Evolutionary conservation across 2,888 invertebrate species (phyloP).

Genomic region (Metopia argyrocephala): DNA sequence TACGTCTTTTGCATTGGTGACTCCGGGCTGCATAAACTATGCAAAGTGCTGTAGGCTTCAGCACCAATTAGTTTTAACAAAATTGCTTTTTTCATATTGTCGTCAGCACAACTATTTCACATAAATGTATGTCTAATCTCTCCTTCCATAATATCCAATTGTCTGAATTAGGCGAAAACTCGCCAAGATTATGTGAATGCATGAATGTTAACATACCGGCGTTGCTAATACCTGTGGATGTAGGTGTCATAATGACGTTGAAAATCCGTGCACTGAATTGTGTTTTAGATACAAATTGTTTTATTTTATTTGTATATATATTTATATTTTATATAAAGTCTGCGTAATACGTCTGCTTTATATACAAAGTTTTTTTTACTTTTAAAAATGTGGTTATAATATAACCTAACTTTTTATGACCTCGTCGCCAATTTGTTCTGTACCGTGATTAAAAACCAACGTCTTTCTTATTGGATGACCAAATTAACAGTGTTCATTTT

Average conservation of each 20-base stretch:
- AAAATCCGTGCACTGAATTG: too few relatives aligned
- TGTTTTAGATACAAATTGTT: too few relatives aligned
- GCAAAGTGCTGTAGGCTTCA: neutral
- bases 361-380: too few relatives aligned
- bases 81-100: slow-evolving; percentile 2
- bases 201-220: slow-evolving; percentile 15
- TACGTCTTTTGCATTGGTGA: too few relatives aligned
- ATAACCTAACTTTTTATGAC: neutral
- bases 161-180: slow-evolving; percentile 1
- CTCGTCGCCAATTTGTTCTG: slow-evolving; percentile 1
- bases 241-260: neutral
- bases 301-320: too few relatives aligned
- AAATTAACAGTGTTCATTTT: too few relatives aligned
- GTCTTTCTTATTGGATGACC: too few relatives aligned
- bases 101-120: neutral
- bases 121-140: slow-evolving; percentile 2
- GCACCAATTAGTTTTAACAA: neutral
- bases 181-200: slow-evolving; percentile 5
- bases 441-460: too few relatives aligned
- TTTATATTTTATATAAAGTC: too few relatives aligned
- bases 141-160: slow-evolving; percentile 9
- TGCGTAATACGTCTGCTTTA: too few relatives aligned
- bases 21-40: neutral
- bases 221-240: neutral
- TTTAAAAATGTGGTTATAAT: neutral